Evolutionary conservation across 2,888 invertebrate genomes (phyloP).

Genomic region (Ditylenchus weischeri): DNA sequence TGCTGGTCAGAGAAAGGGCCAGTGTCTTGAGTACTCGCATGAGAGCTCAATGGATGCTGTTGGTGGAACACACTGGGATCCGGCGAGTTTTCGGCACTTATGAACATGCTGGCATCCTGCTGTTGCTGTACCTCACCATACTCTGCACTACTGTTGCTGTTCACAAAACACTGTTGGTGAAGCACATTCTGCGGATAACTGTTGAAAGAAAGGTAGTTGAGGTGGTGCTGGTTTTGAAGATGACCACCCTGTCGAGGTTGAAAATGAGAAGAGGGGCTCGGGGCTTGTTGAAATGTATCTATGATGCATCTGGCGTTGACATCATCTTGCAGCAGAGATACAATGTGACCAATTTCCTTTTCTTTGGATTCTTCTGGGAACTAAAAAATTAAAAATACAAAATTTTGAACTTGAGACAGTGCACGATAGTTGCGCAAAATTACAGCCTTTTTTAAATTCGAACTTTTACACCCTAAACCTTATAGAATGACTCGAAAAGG

Average conservation of each 20-base stretch:
- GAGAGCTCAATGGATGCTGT: not conserved
- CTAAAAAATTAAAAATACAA: not conserved
- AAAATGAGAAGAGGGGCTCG: not conserved
- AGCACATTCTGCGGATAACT: not conserved
- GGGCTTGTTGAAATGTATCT: not conserved
- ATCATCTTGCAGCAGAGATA: constrained; percentile 38
- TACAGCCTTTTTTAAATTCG: too few relatives aligned
- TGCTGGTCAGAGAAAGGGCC: not conserved
- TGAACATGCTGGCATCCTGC: not conserved
- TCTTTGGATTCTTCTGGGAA: constrained; percentile 12
- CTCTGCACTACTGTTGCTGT: not conserved
- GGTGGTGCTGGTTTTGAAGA: not conserved
- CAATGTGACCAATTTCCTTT: constrained; percentile 37
- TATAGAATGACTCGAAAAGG: too few relatives aligned
- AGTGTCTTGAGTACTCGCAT: not conserved
- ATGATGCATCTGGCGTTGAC: constrained; percentile 3
- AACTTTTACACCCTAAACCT: too few relatives aligned
- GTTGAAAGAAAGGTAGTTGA: not conserved
- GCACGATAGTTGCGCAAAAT: too few relatives aligned
- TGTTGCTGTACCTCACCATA: not conserved
- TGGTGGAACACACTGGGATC: not conserved
- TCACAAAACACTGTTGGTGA: not conserved
- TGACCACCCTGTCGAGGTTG: not conserved
- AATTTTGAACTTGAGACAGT: too few relatives aligned
- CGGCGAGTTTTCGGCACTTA: not conserved